These are phyloP conservation scores for Psilanteris sp. DNA, from an alignment of 1,140 invertebrate genomes.

Conservation along the genomic window DNA sequence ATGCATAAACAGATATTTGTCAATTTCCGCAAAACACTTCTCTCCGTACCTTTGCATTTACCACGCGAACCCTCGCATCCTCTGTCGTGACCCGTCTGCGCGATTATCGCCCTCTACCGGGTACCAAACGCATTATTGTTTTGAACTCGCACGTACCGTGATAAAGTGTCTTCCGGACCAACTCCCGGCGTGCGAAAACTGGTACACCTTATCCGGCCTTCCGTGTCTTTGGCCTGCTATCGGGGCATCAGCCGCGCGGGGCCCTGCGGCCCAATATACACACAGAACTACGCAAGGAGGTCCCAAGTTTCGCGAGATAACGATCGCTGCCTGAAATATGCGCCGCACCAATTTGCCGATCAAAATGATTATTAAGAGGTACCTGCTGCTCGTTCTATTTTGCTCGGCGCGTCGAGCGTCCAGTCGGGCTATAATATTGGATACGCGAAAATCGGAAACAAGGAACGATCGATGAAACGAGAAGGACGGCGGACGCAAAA, in stretches of 20 bases:
- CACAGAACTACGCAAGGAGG: constrained; percentile 62
- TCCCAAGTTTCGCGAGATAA: constrained; percentile 76
- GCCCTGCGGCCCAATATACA: constrained; percentile 18
- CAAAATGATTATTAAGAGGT: constrained; percentile 79
- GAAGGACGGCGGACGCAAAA: constrained; percentile 3
- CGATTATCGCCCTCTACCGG: too few relatives aligned
- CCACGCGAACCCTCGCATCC: too few relatives aligned
- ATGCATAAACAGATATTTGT: too few relatives aligned
- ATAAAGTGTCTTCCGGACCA: constrained; percentile 2
- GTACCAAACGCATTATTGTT: too few relatives aligned
- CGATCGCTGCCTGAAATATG: constrained; percentile 77
- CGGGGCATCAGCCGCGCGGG: constrained; percentile 13
- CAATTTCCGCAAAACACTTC: too few relatives aligned
- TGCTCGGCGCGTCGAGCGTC: constrained; percentile 4
- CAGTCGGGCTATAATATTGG: constrained; percentile 64
- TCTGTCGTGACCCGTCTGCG: too few relatives aligned
- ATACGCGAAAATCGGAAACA: constrained; percentile 70
- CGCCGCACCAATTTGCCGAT: constrained; percentile 77
- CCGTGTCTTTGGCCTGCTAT: constrained; percentile 39
- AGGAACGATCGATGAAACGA: constrained; percentile 20
- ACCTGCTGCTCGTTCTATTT: constrained; percentile 65
- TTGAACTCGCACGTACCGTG: too few relatives aligned
- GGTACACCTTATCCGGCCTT: constrained; percentile 22
- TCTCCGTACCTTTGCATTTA: too few relatives aligned
- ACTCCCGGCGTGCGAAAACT: constrained; percentile 30